Evolutionary conservation across 1,140 invertebrate species (phyloP).

Genomic region (Apis laboriosa): DNA sequence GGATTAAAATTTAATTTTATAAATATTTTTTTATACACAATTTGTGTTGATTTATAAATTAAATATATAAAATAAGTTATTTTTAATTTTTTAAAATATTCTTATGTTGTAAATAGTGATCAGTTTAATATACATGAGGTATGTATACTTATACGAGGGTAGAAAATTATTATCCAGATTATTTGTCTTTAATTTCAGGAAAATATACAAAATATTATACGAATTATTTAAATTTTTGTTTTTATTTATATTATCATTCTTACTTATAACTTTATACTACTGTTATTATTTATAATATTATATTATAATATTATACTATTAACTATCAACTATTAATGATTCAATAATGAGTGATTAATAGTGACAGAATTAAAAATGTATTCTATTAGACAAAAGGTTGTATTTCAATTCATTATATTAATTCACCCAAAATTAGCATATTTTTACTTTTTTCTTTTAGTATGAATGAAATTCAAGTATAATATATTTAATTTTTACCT

Average conservation of each 20-base stretch:
- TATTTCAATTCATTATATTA: not conserved
- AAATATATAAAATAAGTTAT: constrained; percentile 12
- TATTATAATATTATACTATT: too few species aligned
- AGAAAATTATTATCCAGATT: not conserved
- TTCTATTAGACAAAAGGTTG: not conserved
- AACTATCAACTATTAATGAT: not conserved
- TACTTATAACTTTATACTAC: not conserved
- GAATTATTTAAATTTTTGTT: constrained; percentile 3
- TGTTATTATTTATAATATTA: not conserved
- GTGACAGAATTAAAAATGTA: not conserved
- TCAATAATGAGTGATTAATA: not conserved
- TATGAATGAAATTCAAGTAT: constrained; percentile 7
- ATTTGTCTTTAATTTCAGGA: constrained; percentile 18
- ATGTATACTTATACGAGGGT: not conserved
- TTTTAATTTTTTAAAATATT: not conserved
- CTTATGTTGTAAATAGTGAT: not conserved
- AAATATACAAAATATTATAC: not conserved
- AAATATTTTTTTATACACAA: not conserved
- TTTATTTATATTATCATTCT: not conserved
- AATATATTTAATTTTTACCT: constrained; percentile 1
- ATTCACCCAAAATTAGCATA: not conserved
- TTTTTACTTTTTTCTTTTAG: constrained; percentile 10
- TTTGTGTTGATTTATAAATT: not conserved
- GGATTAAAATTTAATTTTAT: not conserved
- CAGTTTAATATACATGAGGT: constrained; percentile 8